Evolutionary conservation across 2,888 invertebrate species (phyloP).

Genomic region (Drymonia ruficornis): DNA sequence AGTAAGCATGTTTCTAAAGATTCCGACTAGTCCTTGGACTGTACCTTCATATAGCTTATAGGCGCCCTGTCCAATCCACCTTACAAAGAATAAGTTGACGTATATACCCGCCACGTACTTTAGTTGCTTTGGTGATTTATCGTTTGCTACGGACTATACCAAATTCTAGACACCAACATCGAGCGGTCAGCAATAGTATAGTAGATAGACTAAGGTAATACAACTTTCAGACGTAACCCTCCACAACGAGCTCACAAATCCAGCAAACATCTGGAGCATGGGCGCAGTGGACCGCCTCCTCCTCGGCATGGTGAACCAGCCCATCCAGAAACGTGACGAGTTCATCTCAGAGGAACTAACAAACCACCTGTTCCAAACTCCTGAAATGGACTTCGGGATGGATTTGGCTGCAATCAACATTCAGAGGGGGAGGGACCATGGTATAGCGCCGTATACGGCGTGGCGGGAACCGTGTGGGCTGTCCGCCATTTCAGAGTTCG

Average conservation of each 20-base stretch:
- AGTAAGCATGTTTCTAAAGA: constrained; percentile 82
- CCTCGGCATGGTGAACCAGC: constrained; percentile 91
- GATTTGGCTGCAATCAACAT: constrained; percentile 95
- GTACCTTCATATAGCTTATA: too few species aligned
- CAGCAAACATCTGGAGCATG: constrained; percentile 89
- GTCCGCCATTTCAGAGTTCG: constrained; percentile 87
- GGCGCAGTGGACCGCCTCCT: constrained; percentile 92
- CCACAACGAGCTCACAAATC: constrained; percentile 90
- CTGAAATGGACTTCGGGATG: constrained; percentile 89
- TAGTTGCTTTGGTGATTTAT: too few species aligned
- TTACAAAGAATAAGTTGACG: too few species aligned
- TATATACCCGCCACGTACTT: too few species aligned
- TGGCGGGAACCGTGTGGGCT: constrained; percentile 93
- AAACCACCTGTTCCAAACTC: constrained; percentile 92
- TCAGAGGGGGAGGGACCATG: constrained; percentile 94
- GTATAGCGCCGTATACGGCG: constrained; percentile 90
- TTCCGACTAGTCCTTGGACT: too few species aligned
- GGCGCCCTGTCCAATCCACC: too few species aligned
- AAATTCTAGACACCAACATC: too few species aligned
- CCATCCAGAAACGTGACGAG: constrained; percentile 91
- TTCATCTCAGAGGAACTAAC: constrained; percentile 92
- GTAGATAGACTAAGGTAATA: not conserved
- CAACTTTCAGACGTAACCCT: constrained; percentile 88
- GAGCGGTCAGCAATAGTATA: too few species aligned
- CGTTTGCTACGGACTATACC: not conserved